Percentiles rank a stretch among this genome's conserved stretches.
Conservation (phyloP, 2,797 vertebrate genomes). For the Bradypus variegatus region DNA sequence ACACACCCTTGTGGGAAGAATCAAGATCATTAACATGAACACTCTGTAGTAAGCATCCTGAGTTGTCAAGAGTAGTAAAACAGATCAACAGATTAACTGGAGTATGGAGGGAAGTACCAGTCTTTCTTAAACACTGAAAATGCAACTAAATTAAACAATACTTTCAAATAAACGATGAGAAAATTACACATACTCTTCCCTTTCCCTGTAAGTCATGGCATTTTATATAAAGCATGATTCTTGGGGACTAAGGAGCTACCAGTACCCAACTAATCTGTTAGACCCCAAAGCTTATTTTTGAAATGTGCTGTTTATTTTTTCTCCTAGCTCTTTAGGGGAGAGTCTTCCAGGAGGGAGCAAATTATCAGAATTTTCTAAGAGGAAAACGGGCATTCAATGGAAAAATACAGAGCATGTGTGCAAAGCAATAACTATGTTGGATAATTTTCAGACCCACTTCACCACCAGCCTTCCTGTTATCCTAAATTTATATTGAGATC, state of each 20-base stretch:
- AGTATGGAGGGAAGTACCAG: neutral
- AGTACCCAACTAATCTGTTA: neutral
- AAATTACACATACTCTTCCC: neutral
- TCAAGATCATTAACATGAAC: slow-evolving; percentile 21
- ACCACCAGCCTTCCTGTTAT: slow-evolving; percentile 10
- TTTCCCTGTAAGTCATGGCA: neutral
- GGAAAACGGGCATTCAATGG: slow-evolving; percentile 41
- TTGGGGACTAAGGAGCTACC: neutral
- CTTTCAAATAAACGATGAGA: neutral
- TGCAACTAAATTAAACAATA: slow-evolving; percentile 18
- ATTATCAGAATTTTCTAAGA: slow-evolving; percentile 51
- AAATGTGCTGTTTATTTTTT: neutral
- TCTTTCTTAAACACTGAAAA: slow-evolving; percentile 10
- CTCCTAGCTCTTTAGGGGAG: neutral
- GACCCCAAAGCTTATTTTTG: neutral
- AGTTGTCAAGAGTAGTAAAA: neutral
- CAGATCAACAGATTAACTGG: neutral
- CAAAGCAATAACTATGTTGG: neutral
- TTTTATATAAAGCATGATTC: neutral
- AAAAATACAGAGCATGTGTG: slow-evolving; percentile 24
- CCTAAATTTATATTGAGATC: neutral
- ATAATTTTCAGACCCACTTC: slow-evolving; percentile 34
- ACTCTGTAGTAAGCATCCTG: neutral
- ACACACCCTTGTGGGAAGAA: slow-evolving; percentile 22
- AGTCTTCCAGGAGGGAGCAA: slow-evolving; percentile 10